Percentiles rank a stretch among this genome's conserved stretches.
phyloP scores from a whole-genome alignment of 1,140 invertebrate genomes.

The Nomia melanderi region DNA sequence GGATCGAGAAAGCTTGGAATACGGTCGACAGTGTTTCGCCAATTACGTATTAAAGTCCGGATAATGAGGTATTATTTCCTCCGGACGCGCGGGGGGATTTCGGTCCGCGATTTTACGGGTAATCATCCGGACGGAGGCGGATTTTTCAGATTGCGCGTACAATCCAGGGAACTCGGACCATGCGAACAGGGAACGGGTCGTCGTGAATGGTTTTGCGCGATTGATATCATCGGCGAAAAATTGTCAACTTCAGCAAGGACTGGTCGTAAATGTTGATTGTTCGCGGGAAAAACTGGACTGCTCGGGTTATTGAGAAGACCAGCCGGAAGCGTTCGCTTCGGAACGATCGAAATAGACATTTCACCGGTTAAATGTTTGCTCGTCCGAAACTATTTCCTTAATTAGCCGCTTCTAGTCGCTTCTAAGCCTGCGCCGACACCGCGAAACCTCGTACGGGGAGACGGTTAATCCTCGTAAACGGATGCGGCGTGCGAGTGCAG shows the following conservation, averaged over 20 bases:
- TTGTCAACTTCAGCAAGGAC: too few species aligned
- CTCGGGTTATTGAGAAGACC: not conserved
- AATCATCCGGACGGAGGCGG: slow-evolving; percentile 3
- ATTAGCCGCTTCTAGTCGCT: not conserved
- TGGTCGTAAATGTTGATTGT: not conserved
- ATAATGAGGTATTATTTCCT: slow-evolving; percentile 20
- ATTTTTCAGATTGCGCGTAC: too few species aligned
- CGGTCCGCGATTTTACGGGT: not conserved
- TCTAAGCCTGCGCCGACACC: too few species aligned
- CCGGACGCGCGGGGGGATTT: not conserved
- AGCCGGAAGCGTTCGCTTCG: not conserved
- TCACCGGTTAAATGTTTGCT: not conserved
- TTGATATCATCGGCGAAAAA: too few species aligned
- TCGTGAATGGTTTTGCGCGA: too few species aligned
- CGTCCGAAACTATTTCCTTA: not conserved
- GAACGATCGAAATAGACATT: not conserved
- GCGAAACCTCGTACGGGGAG: too few species aligned
- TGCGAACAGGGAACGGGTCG: too few species aligned
- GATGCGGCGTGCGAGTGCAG: too few species aligned
- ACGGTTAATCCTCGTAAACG: too few species aligned
- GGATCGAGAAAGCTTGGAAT: not conserved
- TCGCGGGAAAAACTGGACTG: not conserved
- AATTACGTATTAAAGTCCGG: slow-evolving; percentile 5
- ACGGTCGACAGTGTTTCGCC: not conserved
- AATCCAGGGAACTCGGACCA: not conserved